phyloP scores from a whole-genome alignment of 1,140 invertebrate genomes.

The Lucilia sericata region DNA sequence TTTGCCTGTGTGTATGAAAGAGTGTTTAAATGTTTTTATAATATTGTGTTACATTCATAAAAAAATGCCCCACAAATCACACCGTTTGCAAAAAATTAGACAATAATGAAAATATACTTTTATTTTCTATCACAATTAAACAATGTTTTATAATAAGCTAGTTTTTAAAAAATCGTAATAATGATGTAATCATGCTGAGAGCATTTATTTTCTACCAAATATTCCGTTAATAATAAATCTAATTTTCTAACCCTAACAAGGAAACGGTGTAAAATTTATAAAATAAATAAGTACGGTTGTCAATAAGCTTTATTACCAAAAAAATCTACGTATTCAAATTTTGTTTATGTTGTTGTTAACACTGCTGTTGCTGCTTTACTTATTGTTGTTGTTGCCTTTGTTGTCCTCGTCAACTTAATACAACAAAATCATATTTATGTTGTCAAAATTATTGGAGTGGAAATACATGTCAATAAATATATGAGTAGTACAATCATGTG shows the following conservation, averaged over 20 bases:
- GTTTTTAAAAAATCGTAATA: no score
- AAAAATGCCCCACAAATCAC: not conserved
- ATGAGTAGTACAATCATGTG: not conserved
- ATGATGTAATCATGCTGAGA: no score
- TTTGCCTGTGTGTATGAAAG: not conserved
- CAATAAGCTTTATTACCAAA: not conserved
- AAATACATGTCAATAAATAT: conserved; percentile 17
- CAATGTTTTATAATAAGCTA: no score
- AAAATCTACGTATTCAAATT: not conserved
- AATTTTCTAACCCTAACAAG: no score
- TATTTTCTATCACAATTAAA: no score
- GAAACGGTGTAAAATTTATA: not conserved
- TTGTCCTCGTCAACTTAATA: not conserved
- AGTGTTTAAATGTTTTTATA: conserved; percentile 6
- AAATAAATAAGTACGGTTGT: not conserved
- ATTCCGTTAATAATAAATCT: no score
- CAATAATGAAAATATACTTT: no score
- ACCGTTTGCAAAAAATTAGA: not conserved
- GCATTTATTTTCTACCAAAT: no score
- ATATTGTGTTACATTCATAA: conserved; percentile 12
- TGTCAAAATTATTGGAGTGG: conserved; percentile 3
- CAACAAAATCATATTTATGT: conserved; percentile 4
- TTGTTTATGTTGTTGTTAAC: not conserved
- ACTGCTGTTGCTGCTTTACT: not conserved
- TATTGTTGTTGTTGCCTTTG: not conserved